A percentile compares a stretch with the other conserved stretches of the same genome.
Conservation (phyloP, 2,888 invertebrate species). For the Himalopsyche tibetana region DNA sequence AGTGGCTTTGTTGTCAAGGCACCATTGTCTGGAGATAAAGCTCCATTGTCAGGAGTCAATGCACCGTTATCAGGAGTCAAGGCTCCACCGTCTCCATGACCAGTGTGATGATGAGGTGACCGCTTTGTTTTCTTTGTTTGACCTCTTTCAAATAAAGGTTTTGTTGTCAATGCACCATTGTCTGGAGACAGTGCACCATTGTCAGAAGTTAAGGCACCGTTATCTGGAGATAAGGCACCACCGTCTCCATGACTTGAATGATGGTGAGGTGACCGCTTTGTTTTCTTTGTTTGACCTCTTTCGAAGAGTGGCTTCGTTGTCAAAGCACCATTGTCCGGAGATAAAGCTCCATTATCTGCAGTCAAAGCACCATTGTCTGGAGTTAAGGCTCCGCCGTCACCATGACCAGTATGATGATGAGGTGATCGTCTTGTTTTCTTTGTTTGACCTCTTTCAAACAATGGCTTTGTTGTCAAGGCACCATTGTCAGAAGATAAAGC, state of each 20-base stretch:
- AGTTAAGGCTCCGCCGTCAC: neutral
- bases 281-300: neutral
- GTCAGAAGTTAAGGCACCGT: neutral
- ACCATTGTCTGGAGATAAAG: too few species aligned
- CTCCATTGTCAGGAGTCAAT: too few species aligned
- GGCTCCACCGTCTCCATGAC: neutral
- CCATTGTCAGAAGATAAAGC: slow-evolving; percentile 17
- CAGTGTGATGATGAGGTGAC: too few species aligned
- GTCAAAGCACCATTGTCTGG: neutral
- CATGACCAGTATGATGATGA: neutral
- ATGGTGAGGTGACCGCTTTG: too few species aligned
- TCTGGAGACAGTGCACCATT: neutral
- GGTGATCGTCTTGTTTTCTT: neutral
- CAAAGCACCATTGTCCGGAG: neutral
- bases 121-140: too few species aligned
- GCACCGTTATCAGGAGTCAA: neutral
- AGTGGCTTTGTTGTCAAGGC: too few species aligned
- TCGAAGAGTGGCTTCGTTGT: neutral
- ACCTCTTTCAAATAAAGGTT: too few species aligned
- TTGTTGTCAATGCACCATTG: too few species aligned
- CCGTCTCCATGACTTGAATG: neutral
- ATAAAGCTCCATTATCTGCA: neutral
- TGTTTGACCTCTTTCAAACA: slow-evolving; percentile 3
- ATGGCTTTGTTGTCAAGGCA: neutral
- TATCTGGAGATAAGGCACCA: neutral